Evolutionary conservation across 2,888 invertebrate genomes (phyloP).

Genomic region (Thymelicus sylvestris): DNA sequence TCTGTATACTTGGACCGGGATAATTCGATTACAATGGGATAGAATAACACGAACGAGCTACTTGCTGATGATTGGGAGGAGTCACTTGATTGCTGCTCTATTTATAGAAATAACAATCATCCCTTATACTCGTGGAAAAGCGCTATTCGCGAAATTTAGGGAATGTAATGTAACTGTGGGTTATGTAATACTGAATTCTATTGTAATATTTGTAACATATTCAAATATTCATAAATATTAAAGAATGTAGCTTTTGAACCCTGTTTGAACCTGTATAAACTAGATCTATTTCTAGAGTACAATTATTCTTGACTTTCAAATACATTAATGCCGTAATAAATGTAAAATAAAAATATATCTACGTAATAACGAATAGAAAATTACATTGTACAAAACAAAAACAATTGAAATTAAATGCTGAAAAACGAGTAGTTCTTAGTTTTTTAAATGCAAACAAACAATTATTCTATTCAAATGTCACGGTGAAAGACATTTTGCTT

Average conservation of each 20-base stretch:
- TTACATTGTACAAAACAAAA: no score
- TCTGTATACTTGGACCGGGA: background rate
- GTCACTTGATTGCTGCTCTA: constrained; percentile 10
- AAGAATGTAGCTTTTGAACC: no score
- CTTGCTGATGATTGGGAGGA: constrained; percentile 8
- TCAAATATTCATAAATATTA: no score
- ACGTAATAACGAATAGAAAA: no score
- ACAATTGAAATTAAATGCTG: background rate
- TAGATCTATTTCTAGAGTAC: no score
- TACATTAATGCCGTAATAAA: no score
- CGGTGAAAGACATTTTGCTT: constrained; percentile 23
- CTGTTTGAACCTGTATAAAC: no score
- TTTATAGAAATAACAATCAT: constrained; percentile 5
- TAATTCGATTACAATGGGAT: constrained; percentile 10
- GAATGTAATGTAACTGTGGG: background rate
- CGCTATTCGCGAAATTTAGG: background rate
- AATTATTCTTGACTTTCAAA: no score
- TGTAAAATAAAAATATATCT: no score
- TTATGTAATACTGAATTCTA: no score
- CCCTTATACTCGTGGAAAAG: background rate
- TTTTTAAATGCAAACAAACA: background rate
- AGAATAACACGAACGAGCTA: constrained; percentile 5
- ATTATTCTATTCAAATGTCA: constrained; percentile 11
- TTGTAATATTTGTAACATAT: no score
- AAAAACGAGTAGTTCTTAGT: background rate